Evolutionary conservation across 2,797 vertebrate genomes (phyloP), one percentile per base, ranked within the genome.

Genomic region (Amblyraja radiata): DNA sequence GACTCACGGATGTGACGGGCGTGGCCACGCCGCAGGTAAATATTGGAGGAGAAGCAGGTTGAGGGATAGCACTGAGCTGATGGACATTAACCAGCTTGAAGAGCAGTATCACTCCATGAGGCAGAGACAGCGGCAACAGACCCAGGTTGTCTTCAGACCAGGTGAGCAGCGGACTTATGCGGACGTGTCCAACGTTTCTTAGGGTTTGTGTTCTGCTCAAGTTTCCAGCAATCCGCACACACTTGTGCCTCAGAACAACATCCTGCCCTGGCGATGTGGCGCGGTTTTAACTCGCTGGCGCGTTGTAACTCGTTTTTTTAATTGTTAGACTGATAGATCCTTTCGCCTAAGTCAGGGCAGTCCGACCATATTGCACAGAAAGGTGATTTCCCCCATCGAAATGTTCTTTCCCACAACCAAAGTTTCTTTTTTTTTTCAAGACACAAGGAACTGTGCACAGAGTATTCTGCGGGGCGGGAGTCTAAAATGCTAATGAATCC

Each of bases 11-110:
- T 14, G 39, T 13, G 46, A 16, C 46, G 39, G 39, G 39, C 10
- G 39, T 21, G 71, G 25, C 25, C 39, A 92, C 8, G 16, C 71
- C 6, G 71, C 8, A 46, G 71, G 6, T 10, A 65, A 28, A 16
- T 28, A 46, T 25, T 7, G 23, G 39, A 74, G 73, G 36, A 74
- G 68, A 11, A 92, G 71, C 65, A 46, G 23, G 3, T 10, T 16
- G 10, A 18, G 71, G 2, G 88, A 91, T 9, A 73, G 13, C 23
- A 74, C 71, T 10, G 21, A 74, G 18, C 39, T 76, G 95, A 97
- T 97, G 97, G 97, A 97, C 93, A 94, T 97, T 28, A 95, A 95
- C 93, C 93, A 95, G 23, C 95, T 97, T 36, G 95, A 96, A 94
- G 96, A 97, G 94, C 96, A 96, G 80, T 97, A 97, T 76, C 94